Percentiles rank a stretch among this genome's conserved stretches.
Conservation (phyloP, 2,888 invertebrate genomes). For the Sesamia inferens region DNA sequence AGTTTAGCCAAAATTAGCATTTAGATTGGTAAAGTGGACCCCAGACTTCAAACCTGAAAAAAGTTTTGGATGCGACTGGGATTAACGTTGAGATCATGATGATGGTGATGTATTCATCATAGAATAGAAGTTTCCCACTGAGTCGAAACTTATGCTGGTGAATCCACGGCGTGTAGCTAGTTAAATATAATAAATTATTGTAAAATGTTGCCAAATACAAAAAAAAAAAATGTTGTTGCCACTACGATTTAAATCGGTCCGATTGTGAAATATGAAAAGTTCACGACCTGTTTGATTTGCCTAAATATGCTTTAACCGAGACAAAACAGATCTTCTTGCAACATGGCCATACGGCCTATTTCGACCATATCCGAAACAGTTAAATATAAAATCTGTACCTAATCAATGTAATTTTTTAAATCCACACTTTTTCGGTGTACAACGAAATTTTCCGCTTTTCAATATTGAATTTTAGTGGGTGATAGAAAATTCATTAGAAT, state of each 20-base stretch:
- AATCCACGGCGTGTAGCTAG: too few relatives aligned
- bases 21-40: too few relatives aligned
- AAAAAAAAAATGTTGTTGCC: background rate
- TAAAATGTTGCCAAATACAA: conserved; percentile 2
- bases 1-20: too few relatives aligned
- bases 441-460: conserved; percentile 47
- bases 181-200: background rate
- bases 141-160: too few relatives aligned
- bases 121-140: too few relatives aligned
- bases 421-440: conserved; percentile 29
- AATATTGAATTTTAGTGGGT: conserved; percentile 35
- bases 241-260: background rate
- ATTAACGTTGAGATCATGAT: too few relatives aligned
- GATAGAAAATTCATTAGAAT: conserved; percentile 34
- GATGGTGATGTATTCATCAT: too few relatives aligned
- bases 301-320: conserved; percentile 13
- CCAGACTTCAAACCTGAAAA: too few relatives aligned
- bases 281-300: conserved; percentile 33
- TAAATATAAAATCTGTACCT: conserved; percentile 31
- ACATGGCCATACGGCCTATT: conserved; percentile 41
- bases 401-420: conserved; percentile 32
- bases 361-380: conserved; percentile 36
- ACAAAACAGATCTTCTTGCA: conserved; percentile 30
- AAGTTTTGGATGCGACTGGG: too few relatives aligned
- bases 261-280: conserved; percentile 38